Percentiles rank a stretch among this genome's conserved stretches.
phyloP scores from a whole-genome alignment of 2,797 vertebrate species.

The Enteromius viviparus region DNA sequence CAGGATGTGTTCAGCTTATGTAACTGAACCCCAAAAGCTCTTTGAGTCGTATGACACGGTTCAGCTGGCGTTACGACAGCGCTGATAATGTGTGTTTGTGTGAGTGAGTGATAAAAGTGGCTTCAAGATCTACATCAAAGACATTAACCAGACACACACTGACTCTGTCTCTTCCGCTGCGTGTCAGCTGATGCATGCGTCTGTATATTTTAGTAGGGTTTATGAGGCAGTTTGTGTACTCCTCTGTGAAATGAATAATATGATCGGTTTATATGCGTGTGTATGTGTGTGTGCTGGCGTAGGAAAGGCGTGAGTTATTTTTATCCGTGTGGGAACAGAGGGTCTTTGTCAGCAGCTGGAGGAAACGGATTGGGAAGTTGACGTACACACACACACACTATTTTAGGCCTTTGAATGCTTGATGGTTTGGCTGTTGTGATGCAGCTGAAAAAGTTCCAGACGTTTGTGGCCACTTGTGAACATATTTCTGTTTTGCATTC shows the following conservation, averaged over 20 bases:
- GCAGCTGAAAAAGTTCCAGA: conserved; percentile 2
- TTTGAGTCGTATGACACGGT: neutral
- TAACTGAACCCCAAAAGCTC: neutral
- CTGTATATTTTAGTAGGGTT: conserved; percentile 34
- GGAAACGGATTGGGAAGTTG: conserved; percentile 67
- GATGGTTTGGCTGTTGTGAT: conserved; percentile 6
- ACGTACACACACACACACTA: conserved; percentile 29
- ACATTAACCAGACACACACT: conserved; percentile 5
- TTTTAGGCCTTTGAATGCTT: conserved; percentile 31
- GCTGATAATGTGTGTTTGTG: conserved; percentile 5
- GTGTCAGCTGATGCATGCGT: conserved; percentile 17
- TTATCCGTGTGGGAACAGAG: conserved; percentile 69
- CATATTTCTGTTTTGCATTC: neutral
- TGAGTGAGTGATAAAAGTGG: neutral
- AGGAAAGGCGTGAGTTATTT: conserved; percentile 67
- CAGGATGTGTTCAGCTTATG: neutral
- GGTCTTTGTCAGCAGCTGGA: conserved; percentile 69
- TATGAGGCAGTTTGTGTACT: conserved; percentile 47
- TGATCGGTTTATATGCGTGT: conserved; percentile 24
- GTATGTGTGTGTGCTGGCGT: conserved; percentile 32
- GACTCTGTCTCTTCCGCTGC: neutral
- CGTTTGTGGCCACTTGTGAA: neutral
- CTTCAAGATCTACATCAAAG: conserved; percentile 21
- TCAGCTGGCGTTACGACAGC: neutral
- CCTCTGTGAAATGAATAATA: conserved; percentile 15